These are phyloP conservation scores for Diplodus sargus DNA, from an alignment of 2,797 vertebrate species.

Conservation along the genomic window DNA sequence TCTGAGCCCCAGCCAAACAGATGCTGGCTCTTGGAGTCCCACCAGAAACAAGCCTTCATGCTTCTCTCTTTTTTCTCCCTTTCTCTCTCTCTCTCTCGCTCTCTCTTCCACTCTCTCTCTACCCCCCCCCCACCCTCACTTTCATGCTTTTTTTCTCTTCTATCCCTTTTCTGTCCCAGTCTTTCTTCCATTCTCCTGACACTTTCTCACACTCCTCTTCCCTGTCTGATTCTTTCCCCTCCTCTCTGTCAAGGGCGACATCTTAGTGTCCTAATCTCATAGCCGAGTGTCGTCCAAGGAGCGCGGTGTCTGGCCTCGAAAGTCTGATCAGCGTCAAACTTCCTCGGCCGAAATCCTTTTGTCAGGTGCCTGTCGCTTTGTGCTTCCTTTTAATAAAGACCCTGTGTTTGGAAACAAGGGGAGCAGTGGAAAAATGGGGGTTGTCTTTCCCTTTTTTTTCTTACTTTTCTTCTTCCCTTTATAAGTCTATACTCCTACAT, in stretches of 20 bases:
- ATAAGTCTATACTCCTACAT: constrained; percentile 47
- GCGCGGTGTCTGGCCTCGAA: constrained; percentile 54
- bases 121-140: constrained; percentile 55
- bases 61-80: constrained; percentile 71
- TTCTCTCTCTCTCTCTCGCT: constrained; percentile 50
- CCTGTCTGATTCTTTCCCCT: constrained; percentile 57
- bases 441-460: constrained; percentile 13
- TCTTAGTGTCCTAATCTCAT: constrained; percentile 71
- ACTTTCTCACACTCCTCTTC: constrained; percentile 63
- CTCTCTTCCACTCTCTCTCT: constrained; percentile 49
- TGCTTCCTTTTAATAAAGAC: constrained; percentile 21
- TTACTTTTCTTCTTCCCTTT: constrained; percentile 26
- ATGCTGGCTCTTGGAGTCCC: constrained; percentile 86
- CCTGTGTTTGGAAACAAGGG: constrained; percentile 27
- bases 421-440: constrained; percentile 35
- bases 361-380: constrained; percentile 60
- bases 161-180: constrained; percentile 58
- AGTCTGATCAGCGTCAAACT: constrained; percentile 50
- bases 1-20: constrained; percentile 87
- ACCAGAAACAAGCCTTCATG: constrained; percentile 86
- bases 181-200: constrained; percentile 65
- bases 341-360: constrained; percentile 54
- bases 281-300: constrained; percentile 57
- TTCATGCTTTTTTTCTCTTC: constrained; percentile 68
- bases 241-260: constrained; percentile 65